These are phyloP conservation scores for Falco rusticolus DNA, from an alignment of 2,797 vertebrate genomes.

Conservation along the genomic window DNA sequence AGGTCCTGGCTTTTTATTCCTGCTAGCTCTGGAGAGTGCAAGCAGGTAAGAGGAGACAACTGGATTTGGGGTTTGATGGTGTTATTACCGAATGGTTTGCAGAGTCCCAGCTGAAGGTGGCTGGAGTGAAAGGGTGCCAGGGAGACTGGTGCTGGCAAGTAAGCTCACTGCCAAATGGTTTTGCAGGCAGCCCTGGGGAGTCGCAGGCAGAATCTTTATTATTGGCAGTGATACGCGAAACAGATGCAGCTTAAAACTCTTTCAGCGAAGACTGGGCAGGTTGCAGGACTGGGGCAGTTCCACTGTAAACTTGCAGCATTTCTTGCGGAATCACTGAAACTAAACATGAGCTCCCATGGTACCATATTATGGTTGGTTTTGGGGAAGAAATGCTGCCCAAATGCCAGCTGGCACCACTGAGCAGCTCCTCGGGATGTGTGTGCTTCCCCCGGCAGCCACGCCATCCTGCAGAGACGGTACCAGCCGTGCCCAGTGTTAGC, in stretches of 20 bases:
- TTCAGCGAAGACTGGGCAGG: neutral
- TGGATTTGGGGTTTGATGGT: neutral
- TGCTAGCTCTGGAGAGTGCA: neutral
- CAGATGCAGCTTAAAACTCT: neutral
- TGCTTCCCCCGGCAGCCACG: no score
- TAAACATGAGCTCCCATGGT: fast-evolving
- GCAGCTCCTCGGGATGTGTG: neutral
- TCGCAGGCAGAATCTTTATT: neutral
- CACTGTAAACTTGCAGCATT: neutral
- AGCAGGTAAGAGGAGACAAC: neutral
- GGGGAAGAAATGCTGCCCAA: neutral
- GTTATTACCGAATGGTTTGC: neutral
- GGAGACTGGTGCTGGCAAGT: neutral
- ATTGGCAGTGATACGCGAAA: neutral
- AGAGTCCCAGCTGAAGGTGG: neutral
- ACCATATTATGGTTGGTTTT: fast-evolving
- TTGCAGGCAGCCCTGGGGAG: neutral
- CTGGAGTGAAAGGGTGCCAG: neutral
- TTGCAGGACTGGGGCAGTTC: neutral
- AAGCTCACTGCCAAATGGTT: neutral
- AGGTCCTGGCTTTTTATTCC: neutral
- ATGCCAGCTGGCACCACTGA: neutral
- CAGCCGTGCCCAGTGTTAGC: fast-evolving
- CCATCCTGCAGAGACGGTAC: no score
- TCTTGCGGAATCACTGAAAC: neutral